Evolutionary conservation across 2,113 vertebrate genomes (phyloP).

Genomic region (Gracilinanus agilis): DNA sequence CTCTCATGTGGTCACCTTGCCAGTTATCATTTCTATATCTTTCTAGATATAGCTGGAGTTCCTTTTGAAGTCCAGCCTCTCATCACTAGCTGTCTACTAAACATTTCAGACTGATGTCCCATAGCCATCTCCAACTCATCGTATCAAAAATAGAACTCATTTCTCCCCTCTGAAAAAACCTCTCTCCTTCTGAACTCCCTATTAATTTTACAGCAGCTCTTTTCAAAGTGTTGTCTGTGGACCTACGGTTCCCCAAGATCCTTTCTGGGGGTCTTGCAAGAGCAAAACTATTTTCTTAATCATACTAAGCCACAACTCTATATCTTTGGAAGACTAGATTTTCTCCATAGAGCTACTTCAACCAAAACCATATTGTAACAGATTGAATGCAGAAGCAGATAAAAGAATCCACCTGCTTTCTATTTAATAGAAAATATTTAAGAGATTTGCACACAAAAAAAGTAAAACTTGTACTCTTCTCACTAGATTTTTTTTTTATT

Average conservation of each 20-base stretch:
- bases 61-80: neutral
- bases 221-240: neutral
- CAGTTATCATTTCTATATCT: neutral
- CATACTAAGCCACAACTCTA: neutral
- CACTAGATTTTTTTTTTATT: neutral
- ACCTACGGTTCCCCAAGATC: neutral
- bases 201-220: neutral
- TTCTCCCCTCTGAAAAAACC: neutral
- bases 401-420: neutral
- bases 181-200: neutral
- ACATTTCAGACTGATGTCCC: neutral
- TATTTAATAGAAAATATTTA: neutral
- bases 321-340: neutral
- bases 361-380: neutral
- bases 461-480: neutral
- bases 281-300: neutral
- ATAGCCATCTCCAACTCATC: neutral
- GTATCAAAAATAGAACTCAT: neutral
- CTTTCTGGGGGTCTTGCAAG: neutral
- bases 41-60: neutral
- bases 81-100: neutral
- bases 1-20: neutral
- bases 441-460: neutral
- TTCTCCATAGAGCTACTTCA: neutral
- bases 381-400: neutral